These are phyloP conservation scores for Tapirus indicus DNA, from an alignment of 2,797 vertebrate genomes.

Conservation along the genomic window DNA sequence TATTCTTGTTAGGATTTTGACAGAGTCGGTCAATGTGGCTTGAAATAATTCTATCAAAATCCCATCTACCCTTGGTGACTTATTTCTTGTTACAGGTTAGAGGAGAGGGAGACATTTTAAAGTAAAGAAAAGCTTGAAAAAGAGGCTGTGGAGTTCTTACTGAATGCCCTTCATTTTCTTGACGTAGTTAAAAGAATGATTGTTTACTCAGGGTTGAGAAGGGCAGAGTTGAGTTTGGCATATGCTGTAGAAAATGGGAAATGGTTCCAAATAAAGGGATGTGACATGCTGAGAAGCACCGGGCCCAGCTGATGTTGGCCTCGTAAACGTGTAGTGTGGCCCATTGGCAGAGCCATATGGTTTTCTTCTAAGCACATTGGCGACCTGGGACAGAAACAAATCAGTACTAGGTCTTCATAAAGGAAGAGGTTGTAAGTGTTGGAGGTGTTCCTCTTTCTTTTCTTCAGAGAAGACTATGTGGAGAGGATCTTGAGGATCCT, in stretches of 20 bases:
- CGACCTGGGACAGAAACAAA: neutral
- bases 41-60: too few species aligned
- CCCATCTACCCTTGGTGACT: too few species aligned
- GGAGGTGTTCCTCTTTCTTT: neutral
- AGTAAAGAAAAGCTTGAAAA: constrained; percentile 28
- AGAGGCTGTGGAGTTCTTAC: neutral
- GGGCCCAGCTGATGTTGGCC: neutral
- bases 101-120: constrained; percentile 22
- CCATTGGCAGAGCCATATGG: neutral
- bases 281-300: neutral
- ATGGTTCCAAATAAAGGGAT: constrained; percentile 1
- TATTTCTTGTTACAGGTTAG: neutral
- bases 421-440: neutral
- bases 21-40: too few species aligned
- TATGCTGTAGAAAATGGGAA: constrained; percentile 8
- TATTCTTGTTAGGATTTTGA: too few species aligned
- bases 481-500: neutral
- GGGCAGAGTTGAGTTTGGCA: constrained; percentile 11
- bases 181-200: neutral
- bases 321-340: neutral
- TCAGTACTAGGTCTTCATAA: neutral
- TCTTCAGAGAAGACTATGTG: neutral
- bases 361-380: neutral
- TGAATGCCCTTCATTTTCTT: constrained; percentile 11
- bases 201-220: constrained; percentile 23